Base-by-base conservation (phyloP, 37 sponge, comb jelly and placozoan genomes). In the Haliclona indistincta region DNA sequence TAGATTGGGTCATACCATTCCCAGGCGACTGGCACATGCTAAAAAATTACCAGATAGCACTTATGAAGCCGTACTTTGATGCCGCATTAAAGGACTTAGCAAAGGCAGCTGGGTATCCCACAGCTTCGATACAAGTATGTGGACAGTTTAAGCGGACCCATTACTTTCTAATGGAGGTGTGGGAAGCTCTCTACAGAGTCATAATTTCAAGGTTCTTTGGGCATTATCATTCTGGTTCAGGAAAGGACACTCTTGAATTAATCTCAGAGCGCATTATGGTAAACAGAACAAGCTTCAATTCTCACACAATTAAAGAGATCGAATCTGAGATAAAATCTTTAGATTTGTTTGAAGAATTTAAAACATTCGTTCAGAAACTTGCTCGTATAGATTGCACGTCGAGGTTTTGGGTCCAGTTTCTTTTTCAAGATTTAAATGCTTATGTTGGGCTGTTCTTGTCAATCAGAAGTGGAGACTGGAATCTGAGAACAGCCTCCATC, bases 1-100 rank as follows among this genome's bases (percentile, higher is more conserved):
- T 54, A 44, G 32, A 10, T 7, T 73, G 73, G 73, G 34, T 73
- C 5, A 29, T 73, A 11, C 35, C 58, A 17, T 54, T 30, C 38
- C 73, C 73, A 52, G 73, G 73, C 30, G 73, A 73, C 23, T 73
- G 73, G 73, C 73, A 73, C 51, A 20, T 73, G 51, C 73, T 73
- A 5, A 58, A 58, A 20, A 58, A 58, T n/a, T 58, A 58, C n/a
- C 60, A 58, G 23, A 23, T 58, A 8, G 25, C 60, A 8, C 60
- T 58, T 23, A 65, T 65, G 67, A 65, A 65, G 42, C 29, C 67
- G 30, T 65, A 65, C 38, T 65, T 26, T 65, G 67, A 65, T 65
- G 40, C 39, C 15, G 67, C 37, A 15, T 65, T 69, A 69, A 69
- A 43, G 19, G 19, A 13, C 7, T 43, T 69, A 20, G 70, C 70